These are phyloP conservation scores for Dryococelus australis DNA, from an alignment of 2,888 invertebrate species.

Conservation along the genomic window DNA sequence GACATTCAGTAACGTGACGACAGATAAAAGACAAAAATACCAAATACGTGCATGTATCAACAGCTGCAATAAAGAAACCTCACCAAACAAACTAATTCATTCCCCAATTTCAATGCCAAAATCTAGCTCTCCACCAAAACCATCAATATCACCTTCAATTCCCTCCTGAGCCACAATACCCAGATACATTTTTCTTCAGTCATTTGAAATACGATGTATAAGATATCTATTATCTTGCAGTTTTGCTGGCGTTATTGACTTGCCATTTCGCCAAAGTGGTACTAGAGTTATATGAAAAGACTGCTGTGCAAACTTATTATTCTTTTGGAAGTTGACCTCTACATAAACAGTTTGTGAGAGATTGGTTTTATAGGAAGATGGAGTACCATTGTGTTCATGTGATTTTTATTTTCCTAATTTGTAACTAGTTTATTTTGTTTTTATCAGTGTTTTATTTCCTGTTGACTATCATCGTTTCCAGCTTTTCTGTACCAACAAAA, in stretches of 20 bases:
- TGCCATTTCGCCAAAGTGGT: no score
- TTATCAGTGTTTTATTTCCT: slow-evolving; percentile 26
- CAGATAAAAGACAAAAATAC: no score
- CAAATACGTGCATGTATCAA: neutral
- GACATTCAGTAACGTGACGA: no score
- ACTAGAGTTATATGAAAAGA: no score
- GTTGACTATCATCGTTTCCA: slow-evolving; percentile 24
- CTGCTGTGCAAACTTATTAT: no score
- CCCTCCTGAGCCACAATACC: slow-evolving; percentile 4
- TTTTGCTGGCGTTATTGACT: no score
- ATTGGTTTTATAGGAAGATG: slow-evolving; percentile 6
- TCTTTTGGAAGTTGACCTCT: no score
- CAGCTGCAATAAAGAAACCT: neutral
- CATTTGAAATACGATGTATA: slow-evolving; percentile 18
- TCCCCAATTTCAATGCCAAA: neutral
- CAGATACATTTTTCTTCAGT: neutral
- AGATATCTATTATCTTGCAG: slow-evolving; percentile 16
- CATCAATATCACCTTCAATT: slow-evolving; percentile 27
- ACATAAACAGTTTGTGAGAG: no score
- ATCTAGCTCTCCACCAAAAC: neutral
- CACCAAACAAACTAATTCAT: neutral
- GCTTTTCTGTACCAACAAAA: slow-evolving; percentile 23
- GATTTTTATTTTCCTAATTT: slow-evolving; percentile 12
- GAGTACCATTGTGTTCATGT: slow-evolving; percentile 11
- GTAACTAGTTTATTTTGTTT: slow-evolving; percentile 27